phyloP scores from a whole-genome alignment of 2,888 invertebrate genomes.

The Crossocerus cetratus region DNA sequence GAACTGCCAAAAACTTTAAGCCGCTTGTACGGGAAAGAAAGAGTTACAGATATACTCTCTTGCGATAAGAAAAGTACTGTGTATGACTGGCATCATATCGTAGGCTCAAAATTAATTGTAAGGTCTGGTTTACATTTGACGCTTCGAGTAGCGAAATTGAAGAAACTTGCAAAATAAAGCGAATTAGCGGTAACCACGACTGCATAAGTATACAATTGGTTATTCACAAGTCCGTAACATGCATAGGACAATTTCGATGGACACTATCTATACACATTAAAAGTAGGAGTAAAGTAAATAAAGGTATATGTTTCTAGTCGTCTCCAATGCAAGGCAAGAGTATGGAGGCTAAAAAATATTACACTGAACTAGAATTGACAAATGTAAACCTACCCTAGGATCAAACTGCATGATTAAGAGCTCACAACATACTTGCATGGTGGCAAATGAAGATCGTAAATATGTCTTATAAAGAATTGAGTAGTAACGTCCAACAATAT shows the following conservation, averaged over 20 bases:
- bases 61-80: slow-evolving; percentile 9
- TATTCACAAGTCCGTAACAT: slow-evolving; percentile 33
- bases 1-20: no score
- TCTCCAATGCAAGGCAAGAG: slow-evolving; percentile 44
- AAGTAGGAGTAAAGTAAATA: slow-evolving; percentile 33
- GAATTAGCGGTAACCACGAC: slow-evolving; percentile 20
- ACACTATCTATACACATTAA: slow-evolving; percentile 48
- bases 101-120: slow-evolving; percentile 25
- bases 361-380: slow-evolving; percentile 55
- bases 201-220: neutral
- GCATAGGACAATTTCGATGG: slow-evolving; percentile 48
- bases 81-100: slow-evolving; percentile 43
- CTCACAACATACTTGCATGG: slow-evolving; percentile 58
- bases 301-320: slow-evolving; percentile 33
- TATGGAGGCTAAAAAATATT: slow-evolving; percentile 45
- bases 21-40: neutral
- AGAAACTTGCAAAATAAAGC: slow-evolving; percentile 17
- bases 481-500: slow-evolving; percentile 50
- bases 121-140: slow-evolving; percentile 65
- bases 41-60: slow-evolving; percentile 12
- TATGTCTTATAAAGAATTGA: slow-evolving; percentile 58
- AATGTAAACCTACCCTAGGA: slow-evolving; percentile 66
- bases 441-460: slow-evolving; percentile 59
- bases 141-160: slow-evolving; percentile 13
- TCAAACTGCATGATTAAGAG: slow-evolving; percentile 45